A percentile compares a stretch with the other conserved stretches of the same genome.
These are phyloP conservation scores for Xylota segnis DNA, from an alignment of 2,888 invertebrate species.

Conservation along the genomic window DNA sequence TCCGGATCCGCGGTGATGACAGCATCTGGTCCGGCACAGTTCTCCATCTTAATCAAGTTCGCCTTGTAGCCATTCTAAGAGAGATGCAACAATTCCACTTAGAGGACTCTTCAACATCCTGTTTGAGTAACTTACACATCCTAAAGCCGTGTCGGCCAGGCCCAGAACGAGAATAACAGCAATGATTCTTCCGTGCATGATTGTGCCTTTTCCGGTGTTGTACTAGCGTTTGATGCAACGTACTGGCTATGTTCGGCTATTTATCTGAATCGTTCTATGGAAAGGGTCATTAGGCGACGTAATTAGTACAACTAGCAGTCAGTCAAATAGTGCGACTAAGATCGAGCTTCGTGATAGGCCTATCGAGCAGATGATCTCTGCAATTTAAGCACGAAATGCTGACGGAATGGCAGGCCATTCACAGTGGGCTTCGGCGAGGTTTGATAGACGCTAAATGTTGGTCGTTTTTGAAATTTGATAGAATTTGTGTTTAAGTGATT, in stretches of 20 bases:
- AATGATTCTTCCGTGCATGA: slow-evolving; percentile 52
- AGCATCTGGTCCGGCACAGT: slow-evolving; percentile 81
- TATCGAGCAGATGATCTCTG: slow-evolving; percentile 46
- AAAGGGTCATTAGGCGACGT: slow-evolving; percentile 54
- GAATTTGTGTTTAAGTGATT: background rate
- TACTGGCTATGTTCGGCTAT: slow-evolving; percentile 36
- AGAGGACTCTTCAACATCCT: background rate
- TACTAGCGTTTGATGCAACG: slow-evolving; percentile 21
- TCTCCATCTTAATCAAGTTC: slow-evolving; percentile 81
- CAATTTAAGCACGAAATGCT: slow-evolving; percentile 53
- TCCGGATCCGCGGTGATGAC: slow-evolving; percentile 80
- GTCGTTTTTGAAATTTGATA: background rate
- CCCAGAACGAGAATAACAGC: slow-evolving; percentile 22
- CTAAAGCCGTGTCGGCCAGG: slow-evolving; percentile 51
- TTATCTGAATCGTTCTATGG: slow-evolving; percentile 48
- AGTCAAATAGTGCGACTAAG: slow-evolving; percentile 27
- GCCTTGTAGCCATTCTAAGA: slow-evolving; percentile 83
- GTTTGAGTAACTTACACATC: slow-evolving; percentile 50
- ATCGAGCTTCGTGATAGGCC: slow-evolving; percentile 33
- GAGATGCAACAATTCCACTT: background rate
- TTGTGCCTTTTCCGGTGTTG: slow-evolving; percentile 22
- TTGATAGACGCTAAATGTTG: background rate
- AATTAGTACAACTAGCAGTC: slow-evolving; percentile 45
- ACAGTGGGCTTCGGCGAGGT: background rate
- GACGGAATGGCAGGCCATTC: background rate